Conservation (phyloP, 2,797 vertebrate genomes). For the Mus caroli region DNA sequence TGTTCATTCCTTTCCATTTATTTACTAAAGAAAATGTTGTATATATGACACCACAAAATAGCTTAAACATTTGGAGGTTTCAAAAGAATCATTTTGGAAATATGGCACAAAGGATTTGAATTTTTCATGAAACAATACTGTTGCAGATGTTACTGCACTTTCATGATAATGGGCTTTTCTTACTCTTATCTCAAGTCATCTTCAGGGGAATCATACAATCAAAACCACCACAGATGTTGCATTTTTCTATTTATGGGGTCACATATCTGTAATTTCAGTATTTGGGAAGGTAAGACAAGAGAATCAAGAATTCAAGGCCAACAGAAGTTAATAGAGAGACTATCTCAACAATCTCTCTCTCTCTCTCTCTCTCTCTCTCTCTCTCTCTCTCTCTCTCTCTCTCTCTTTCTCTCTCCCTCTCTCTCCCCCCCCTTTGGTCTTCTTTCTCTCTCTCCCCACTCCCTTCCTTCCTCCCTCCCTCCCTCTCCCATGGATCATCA, state of each 20-base stretch:
- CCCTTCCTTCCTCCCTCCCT: too few relatives aligned
- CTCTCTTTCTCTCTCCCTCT: too few relatives aligned
- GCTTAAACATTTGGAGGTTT: background rate
- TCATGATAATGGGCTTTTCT: background rate
- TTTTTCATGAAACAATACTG: background rate
- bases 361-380: too few relatives aligned
- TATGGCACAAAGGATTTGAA: background rate
- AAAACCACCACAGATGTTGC: background rate
- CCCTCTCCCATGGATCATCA: too few relatives aligned
- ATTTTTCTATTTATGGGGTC: background rate
- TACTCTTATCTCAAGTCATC: background rate
- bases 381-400: too few relatives aligned
- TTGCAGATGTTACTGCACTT: background rate
- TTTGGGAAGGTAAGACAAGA: background rate
- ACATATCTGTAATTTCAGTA: background rate
- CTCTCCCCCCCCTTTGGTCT: too few relatives aligned
- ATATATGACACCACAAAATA: background rate
- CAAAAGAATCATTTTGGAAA: background rate
- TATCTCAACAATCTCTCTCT: background rate
- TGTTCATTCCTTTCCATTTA: constrained; percentile 30
- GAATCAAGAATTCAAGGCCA: background rate
- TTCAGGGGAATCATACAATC: background rate
- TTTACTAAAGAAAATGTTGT: constrained; percentile 50
- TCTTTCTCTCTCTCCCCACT: too few relatives aligned
- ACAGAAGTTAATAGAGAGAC: background rate